These are phyloP conservation scores for Bambusicola thoracicus DNA, from an alignment of 2,113 vertebrate genomes.

Conservation along the genomic window DNA sequence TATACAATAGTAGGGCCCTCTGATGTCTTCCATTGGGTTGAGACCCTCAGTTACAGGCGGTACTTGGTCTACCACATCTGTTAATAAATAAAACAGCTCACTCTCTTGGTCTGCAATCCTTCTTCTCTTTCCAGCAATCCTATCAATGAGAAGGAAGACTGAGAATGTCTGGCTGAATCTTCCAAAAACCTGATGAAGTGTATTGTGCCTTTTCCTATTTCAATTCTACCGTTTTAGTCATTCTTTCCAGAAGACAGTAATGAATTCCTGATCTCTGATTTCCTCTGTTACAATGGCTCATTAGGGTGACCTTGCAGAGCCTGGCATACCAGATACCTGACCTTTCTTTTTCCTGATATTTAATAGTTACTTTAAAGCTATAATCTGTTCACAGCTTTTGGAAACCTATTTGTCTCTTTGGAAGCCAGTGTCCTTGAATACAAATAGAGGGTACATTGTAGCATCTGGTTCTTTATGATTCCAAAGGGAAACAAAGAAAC, in stretches of 20 bases:
- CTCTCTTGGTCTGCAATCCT: fast-evolving
- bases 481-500: background rate
- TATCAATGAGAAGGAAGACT: background rate
- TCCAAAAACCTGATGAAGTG: background rate
- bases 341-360: background rate
- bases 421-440: conserved; percentile 17
- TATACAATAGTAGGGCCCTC: fast-evolving
- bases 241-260: background rate
- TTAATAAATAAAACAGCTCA: background rate
- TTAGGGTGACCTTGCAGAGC: background rate
- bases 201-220: background rate
- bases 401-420: conserved; percentile 27
- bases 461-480: background rate
- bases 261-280: background rate
- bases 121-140: background rate
- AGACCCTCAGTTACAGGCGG: background rate
- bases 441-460: background rate
- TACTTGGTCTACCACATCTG: background rate
- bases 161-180: background rate
- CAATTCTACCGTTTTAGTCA: background rate
- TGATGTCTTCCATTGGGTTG: background rate
- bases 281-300: background rate
- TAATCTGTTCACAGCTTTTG: conserved; percentile 11
- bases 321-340: background rate
- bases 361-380: background rate